Base-by-base conservation (phyloP, 1,140 invertebrate genomes). In the Charaxes varanes region DNA sequence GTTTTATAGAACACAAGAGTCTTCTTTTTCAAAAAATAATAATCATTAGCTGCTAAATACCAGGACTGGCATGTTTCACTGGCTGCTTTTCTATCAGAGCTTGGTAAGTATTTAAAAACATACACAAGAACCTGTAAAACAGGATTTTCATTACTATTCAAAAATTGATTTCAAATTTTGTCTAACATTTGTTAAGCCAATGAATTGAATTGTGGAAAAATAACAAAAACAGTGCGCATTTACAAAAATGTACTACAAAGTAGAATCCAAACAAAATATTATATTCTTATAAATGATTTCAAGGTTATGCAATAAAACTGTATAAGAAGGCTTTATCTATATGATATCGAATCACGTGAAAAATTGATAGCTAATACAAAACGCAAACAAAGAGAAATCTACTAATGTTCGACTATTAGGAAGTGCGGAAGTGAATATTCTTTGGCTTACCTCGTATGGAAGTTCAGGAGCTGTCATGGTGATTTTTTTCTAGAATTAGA, bases 61-160 rank as follows among this genome's bases (percentile, higher is more conserved):
- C 89, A 90, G 1, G 84, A 65, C 1, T 63, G 69, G 54, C 88
- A 90, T 12, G 87, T 88, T 48, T 86, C 73, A 48, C 87, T 86
- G 18, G 88, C 88, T 13, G 81, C 65, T 58, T 86, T 83, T 50
- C 88, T 66, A 45, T 90, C 89, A 4, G 87, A 80, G 48, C 86
- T 85, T 15, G 86, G 81, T 43, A 90, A 65, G 63, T 87, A 89
- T 53, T 88, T 86, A 53, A 89, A 88, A 45, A 90, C 85, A 42
- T 89, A 84, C 21, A 88, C 80, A 36, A 90, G 76, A 27, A 90
- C 84, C 89, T 90, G 71, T 26, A 77, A 85, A 44, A 12, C 38
- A 60, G 36, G n/a, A n/a, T n/a, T n/a, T n/a, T n/a, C n/a, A n/a
- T n/a, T n/a, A n/a, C n/a, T 21, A 28, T 21, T 17, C 2, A 31